A percentile compares a stretch with the other conserved stretches of the same genome.
Evolutionary conservation across 30 jellyfish, hydroid and myxozoan species (phyloP).

Genomic region (Cassiopea andromeda): DNA sequence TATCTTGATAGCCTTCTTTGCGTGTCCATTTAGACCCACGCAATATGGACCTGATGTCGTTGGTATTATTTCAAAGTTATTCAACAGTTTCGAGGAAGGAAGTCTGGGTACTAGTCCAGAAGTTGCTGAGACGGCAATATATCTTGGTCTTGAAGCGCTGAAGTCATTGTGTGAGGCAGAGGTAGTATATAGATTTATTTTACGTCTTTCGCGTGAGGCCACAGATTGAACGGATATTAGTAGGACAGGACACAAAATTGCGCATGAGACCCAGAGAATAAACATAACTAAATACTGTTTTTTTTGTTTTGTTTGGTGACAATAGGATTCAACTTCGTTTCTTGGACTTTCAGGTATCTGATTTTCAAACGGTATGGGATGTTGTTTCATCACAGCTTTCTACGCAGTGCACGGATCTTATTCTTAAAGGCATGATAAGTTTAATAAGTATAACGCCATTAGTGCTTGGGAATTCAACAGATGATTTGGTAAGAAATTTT

Average conservation of each 20-base stretch:
- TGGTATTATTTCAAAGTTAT: slow-evolving; percentile 34
- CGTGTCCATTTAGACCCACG: slow-evolving; percentile 22
- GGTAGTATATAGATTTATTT: background rate
- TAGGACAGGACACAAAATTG: too few relatives aligned
- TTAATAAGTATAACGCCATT: slow-evolving; percentile 54
- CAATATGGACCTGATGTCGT: slow-evolving; percentile 71
- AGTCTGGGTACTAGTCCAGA: slow-evolving; percentile 6
- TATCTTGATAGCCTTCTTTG: background rate
- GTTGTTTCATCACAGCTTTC: slow-evolving; percentile 57
- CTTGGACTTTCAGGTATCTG: slow-evolving; percentile 51
- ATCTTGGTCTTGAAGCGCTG: slow-evolving; percentile 55
- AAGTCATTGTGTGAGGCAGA: slow-evolving; percentile 55
- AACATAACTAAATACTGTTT: too few relatives aligned
- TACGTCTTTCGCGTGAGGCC: background rate
- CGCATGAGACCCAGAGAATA: too few relatives aligned
- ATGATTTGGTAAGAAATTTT: slow-evolving; percentile 32
- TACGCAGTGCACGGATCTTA: slow-evolving; percentile 27
- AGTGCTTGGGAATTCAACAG: slow-evolving; percentile 38
- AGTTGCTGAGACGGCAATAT: slow-evolving; percentile 49
- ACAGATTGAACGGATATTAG: background rate
- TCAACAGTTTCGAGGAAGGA: slow-evolving; percentile 36
- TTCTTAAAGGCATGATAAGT: slow-evolving; percentile 65
- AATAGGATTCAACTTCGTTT: background rate
- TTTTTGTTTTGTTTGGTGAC: too few relatives aligned
- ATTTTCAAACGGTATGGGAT: slow-evolving; percentile 77